Base-by-base conservation (phyloP, 2,888 invertebrate species). In the Microchrysa polita region DNA sequence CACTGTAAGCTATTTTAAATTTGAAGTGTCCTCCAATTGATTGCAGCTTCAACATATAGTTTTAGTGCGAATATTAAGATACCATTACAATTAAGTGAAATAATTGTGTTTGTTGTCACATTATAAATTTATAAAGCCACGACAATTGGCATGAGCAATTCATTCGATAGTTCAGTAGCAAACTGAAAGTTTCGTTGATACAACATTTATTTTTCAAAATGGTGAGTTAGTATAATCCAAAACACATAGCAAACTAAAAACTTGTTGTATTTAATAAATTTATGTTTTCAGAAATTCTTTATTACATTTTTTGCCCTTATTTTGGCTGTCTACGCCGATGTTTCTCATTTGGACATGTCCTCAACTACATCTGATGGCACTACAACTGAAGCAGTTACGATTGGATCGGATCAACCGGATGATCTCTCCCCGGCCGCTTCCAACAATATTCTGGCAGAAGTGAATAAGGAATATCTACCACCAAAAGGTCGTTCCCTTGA, bases 371-470 rank as follows among this genome's bases (percentile, higher is more conserved):
- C 27, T 34, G 27, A 34, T 2, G 4, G 4, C 7, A 5, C 27
- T 34, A 5, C 27, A 34, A 2, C 2, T 5, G 27, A 34, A 5
- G 7, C 27, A 7, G n/a, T n/a, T n/a, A n/a, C n/a, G n/a, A n/a
- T n/a, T n/a, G n/a, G n/a, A n/a, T 34, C 27, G 7, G 59, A 59
- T 14, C 23, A 59, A 59, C 48, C 57, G 20, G 20, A 18, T 4
- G 59, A 59, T 59, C n/a, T 59, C 2, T 59, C 59, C 1, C n/a
- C 23, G 23, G 22, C 59, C 9, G 27, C 23, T 59, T 59, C 59
- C n/a, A 59, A 14, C 23, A 34, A 34, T 34, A 23, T 59, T 14
- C n/a, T 1, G 7, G 14, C 59, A 27, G n/a, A 14, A 9, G 22
- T 7, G 7, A 59, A 59, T 20, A 20, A 27, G n/a, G 59, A 59